A percentile compares a stretch with the other conserved stretches of the same genome.
Evolutionary conservation across 2,888 invertebrate species (phyloP).

Genomic region (Lissocephala sabroskyi): DNA sequence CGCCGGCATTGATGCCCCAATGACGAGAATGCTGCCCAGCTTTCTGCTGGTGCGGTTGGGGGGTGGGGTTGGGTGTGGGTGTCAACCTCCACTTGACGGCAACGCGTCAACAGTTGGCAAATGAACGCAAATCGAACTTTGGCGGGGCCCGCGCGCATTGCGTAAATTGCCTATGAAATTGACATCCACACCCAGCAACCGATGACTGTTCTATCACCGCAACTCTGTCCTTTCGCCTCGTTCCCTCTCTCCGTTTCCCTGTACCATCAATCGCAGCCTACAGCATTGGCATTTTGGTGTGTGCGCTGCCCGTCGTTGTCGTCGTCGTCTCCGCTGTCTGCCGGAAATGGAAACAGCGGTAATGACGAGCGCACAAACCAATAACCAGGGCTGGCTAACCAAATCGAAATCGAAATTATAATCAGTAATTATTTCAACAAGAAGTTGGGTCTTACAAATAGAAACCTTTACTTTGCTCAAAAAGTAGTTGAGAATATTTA

Average conservation of each 20-base stretch:
- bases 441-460: no score
- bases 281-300: slow-evolving; percentile 1
- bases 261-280: no score
- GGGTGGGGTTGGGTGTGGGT: no score
- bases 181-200: slow-evolving; percentile 41
- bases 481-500: no score
- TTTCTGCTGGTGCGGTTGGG: not conserved
- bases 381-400: no score
- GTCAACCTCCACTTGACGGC: slow-evolving; percentile 17
- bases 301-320: slow-evolving; percentile 2
- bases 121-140: slow-evolving; percentile 3
- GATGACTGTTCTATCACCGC: no score
- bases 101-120: slow-evolving; percentile 58
- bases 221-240: slow-evolving; percentile 5
- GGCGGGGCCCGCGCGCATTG: slow-evolving; percentile 10
- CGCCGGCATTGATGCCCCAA: slow-evolving; percentile 30
- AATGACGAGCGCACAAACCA: slow-evolving; percentile 46
- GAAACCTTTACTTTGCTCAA: no score
- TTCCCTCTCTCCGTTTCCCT: not conserved
- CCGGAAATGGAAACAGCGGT: slow-evolving; percentile 65
- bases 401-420: no score
- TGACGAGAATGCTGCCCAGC: no score
- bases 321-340: slow-evolving; percentile 45
- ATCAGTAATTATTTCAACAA: no score
- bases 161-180: slow-evolving; percentile 66